Evolutionary conservation across 2,797 vertebrate species (phyloP).

Genomic region (Diglossa cyanea): DNA sequence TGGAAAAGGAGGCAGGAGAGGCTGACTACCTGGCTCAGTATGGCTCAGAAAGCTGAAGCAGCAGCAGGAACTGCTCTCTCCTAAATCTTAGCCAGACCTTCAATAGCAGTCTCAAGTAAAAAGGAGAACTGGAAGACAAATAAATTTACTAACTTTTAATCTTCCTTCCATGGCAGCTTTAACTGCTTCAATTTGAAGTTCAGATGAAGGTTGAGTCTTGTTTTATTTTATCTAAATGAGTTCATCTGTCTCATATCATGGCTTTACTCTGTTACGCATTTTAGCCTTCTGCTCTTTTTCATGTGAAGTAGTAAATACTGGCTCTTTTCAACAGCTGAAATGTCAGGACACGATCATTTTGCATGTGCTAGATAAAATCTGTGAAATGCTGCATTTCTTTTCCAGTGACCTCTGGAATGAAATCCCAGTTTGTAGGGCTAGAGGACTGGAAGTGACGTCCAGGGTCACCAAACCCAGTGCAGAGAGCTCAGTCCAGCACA

Average conservation of each 20-base stretch:
- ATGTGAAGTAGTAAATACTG: constrained; percentile 22
- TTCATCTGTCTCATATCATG: constrained; percentile 32
- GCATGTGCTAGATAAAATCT: constrained; percentile 1
- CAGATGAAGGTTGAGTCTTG: not conserved
- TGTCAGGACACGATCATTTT: not conserved
- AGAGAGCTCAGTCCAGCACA: not conserved
- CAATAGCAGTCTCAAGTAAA: not conserved
- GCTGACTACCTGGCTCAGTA: not conserved
- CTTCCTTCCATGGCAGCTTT: not conserved
- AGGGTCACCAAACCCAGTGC: not conserved
- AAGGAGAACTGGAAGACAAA: not conserved
- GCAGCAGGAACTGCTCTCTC: not conserved
- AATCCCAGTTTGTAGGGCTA: not conserved
- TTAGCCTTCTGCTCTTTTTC: constrained; percentile 38
- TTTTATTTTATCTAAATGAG: constrained; percentile 18
- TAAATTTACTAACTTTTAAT: not conserved
- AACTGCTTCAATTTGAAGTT: constrained; percentile 30
- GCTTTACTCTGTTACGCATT: not conserved
- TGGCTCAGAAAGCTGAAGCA: not conserved
- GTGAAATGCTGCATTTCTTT: not conserved
- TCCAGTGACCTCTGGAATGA: not conserved
- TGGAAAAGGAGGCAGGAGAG: not conserved
- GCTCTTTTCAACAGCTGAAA: constrained; percentile 12
- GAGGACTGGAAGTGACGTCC: not conserved
- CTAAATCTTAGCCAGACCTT: not conserved